These are phyloP conservation scores for Hofmannophila pseudospretella DNA, from an alignment of 2,888 invertebrate species.

Conservation along the genomic window DNA sequence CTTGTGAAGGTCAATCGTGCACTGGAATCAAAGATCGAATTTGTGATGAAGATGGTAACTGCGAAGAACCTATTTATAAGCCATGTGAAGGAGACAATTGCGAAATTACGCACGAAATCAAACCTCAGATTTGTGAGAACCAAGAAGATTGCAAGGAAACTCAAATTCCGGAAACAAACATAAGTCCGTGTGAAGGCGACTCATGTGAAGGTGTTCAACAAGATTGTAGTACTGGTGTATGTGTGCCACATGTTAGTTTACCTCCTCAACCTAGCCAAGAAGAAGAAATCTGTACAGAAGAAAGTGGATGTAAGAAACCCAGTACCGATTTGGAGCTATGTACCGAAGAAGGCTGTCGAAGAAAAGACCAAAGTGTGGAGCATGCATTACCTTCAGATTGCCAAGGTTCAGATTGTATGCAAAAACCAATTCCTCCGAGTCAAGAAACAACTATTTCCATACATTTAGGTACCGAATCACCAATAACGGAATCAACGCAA, in stretches of 20 bases:
- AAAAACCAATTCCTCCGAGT: constrained; percentile 9
- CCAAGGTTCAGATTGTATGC: constrained; percentile 30
- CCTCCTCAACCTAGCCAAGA: background rate
- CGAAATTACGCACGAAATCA: constrained; percentile 1
- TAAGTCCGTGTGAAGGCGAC: constrained; percentile 14
- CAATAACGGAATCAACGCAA: constrained; percentile 2
- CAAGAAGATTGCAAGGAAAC: constrained; percentile 12
- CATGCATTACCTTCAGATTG: constrained; percentile 30
- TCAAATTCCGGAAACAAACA: constrained; percentile 5
- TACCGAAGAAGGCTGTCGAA: constrained; percentile 40
- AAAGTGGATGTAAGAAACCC: constrained; percentile 24
- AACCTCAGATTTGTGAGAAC: constrained; percentile 6
- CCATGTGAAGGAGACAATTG: constrained; percentile 28
- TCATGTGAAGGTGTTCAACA: background rate
- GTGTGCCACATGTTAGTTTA: no score
- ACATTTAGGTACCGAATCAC: constrained; percentile 1
- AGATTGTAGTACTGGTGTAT: no score
- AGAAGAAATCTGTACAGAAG: constrained; percentile 24
- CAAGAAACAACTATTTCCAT: background rate
- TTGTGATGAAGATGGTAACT: background rate
- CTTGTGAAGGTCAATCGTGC: constrained; percentile 23
- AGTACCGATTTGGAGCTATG: constrained; percentile 33
- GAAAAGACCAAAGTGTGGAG: constrained; percentile 31
- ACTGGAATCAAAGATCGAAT: constrained; percentile 4
- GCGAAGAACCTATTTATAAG: background rate